These are phyloP conservation scores for Idaea aversata DNA, from an alignment of 2,888 invertebrate species.

Conservation along the genomic window DNA sequence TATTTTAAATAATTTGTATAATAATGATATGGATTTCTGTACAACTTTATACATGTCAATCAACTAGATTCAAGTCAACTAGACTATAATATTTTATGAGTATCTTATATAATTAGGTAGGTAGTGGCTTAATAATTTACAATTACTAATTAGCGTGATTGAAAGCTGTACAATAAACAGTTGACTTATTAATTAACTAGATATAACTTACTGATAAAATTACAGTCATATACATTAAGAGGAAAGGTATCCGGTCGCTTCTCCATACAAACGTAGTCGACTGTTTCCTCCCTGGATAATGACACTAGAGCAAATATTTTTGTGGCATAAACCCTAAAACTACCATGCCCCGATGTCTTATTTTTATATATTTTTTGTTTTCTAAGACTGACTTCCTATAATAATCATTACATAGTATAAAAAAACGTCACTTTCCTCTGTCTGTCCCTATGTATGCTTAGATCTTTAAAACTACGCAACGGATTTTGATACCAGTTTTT, in stretches of 20 bases:
- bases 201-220: slow-evolving; percentile 61
- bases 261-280: too few relatives aligned
- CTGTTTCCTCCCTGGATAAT: too few relatives aligned
- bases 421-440: too few relatives aligned
- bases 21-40: slow-evolving; percentile 78
- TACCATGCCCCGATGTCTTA: too few relatives aligned
- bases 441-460: too few relatives aligned
- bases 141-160: slow-evolving; percentile 63
- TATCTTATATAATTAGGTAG: slow-evolving; percentile 69
- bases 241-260: slow-evolving; percentile 20
- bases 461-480: too few relatives aligned
- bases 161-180: slow-evolving; percentile 71
- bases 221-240: slow-evolving; percentile 66
- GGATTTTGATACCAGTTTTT: too few relatives aligned
- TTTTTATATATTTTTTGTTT: too few relatives aligned
- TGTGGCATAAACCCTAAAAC: too few relatives aligned
- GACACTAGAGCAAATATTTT: too few relatives aligned
- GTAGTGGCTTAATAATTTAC: slow-evolving; percentile 75
- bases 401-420: too few relatives aligned
- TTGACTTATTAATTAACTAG: slow-evolving; percentile 58
- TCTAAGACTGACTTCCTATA: too few relatives aligned
- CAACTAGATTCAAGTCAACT: slow-evolving; percentile 78
- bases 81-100: slow-evolving; percentile 67
- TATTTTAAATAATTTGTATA: slow-evolving; percentile 77
- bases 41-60: slow-evolving; percentile 74